Evolutionary conservation across 2,888 invertebrate species (phyloP), one percentile per base, ranked within the genome.

Genomic region (Cynaeus angustus): DNA sequence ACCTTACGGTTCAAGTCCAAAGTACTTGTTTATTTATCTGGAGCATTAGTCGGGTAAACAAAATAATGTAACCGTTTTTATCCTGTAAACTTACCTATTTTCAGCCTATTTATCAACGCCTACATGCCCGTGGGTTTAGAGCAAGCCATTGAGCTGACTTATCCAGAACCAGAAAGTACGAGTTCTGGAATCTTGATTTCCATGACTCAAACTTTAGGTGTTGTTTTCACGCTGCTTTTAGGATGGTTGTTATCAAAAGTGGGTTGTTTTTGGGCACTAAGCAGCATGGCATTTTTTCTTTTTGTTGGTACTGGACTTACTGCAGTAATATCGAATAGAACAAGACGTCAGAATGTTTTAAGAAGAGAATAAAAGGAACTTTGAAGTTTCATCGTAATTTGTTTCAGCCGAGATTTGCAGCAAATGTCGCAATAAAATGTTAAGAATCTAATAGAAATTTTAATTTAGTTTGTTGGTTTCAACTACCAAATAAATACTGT

Each of bases 61-160:
- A 41, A 41, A 41, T 37, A 37, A n/a, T 41, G 3, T 41, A n/a
- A 41, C n/a, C n/a, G n/a, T n/a, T n/a, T n/a, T 10, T 41, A 41
- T 12, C 1, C 12, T 21, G 21, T 21, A 3, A 21, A 3, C 21
- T 21, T 21, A 21, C 21, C n/a, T 5, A n/a, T 55, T 75, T 74
- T 65, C 64, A 78, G 78, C 10, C 14, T 74, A 9, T 77, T 76
- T 66, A 71, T 72, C 4, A 77, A 72, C 66, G 72, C 77, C 7
- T 80, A 79, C 28, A 74, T 75, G 74, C 72, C 74, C n/a, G 75
- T 77, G 3, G 78, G 78, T 13, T 75, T 77, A 21, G 79, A 79
- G 72, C 50, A 77, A 14, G 77, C 75, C 3, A 73, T 77, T 58
- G 79, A 79, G 67, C 45, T 79, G 45, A 77, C 78, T 6, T 79